Conservation (phyloP, 1,140 invertebrate species). For the Drosophila sulfurigaster region DNA sequence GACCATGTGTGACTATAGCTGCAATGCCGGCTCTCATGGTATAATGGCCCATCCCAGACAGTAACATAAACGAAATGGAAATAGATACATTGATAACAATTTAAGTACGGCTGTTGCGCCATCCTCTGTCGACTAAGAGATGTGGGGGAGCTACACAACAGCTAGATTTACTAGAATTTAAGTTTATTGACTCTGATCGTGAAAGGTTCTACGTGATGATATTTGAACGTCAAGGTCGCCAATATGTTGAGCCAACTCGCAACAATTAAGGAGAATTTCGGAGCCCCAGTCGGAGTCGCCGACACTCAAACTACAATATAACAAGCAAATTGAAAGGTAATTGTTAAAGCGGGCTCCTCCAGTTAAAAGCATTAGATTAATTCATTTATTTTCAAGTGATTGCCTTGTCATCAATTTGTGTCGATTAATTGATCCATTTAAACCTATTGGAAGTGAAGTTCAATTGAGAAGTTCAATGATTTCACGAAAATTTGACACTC, state of each 20-base stretch:
- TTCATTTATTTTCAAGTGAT: slow-evolving; percentile 64
- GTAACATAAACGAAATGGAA: slow-evolving; percentile 72
- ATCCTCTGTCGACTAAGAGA: slow-evolving; percentile 27
- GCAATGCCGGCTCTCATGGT: slow-evolving; percentile 13
- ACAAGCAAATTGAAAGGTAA: slow-evolving; percentile 66
- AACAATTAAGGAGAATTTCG: slow-evolving; percentile 48
- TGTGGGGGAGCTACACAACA: slow-evolving; percentile 21
- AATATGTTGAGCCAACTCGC: background rate
- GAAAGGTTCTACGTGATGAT: slow-evolving; percentile 40
- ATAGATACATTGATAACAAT: slow-evolving; percentile 78
- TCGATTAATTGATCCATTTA: slow-evolving; percentile 68
- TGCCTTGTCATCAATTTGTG: slow-evolving; percentile 55
- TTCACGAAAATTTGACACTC: no score
- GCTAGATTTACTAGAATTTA: slow-evolving; percentile 61
- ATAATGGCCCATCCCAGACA: slow-evolving; percentile 38
- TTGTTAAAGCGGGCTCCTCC: slow-evolving; percentile 59
- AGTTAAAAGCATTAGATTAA: slow-evolving; percentile 57
- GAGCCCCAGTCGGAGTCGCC: slow-evolving; percentile 13
- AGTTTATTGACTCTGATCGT: slow-evolving; percentile 69
- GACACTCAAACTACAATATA: slow-evolving; percentile 37
- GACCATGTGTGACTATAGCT: slow-evolving; percentile 9
- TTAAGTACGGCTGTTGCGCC: slow-evolving; percentile 54
- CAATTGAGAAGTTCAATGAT: no score
- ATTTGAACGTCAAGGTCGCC: slow-evolving; percentile 59
- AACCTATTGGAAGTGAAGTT: slow-evolving; percentile 45